Evolutionary conservation across 2,888 invertebrate genomes (phyloP), one percentile per base, ranked within the genome.

Genomic region (Crematogaster levior): DNA sequence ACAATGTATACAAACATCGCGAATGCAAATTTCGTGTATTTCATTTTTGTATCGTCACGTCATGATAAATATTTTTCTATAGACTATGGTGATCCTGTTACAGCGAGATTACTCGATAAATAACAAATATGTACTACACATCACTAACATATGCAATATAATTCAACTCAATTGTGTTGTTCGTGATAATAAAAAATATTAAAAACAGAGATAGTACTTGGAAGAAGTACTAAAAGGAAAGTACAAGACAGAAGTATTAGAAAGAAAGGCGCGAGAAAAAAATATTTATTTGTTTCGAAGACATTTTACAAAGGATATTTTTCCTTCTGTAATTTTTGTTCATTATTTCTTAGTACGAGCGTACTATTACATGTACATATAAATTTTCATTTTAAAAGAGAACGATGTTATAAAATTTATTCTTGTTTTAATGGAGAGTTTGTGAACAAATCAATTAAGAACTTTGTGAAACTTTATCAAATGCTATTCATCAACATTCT

Each of bases 21-120:
- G 5, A 60, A 60, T 60, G 34, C 73, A 61, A 75, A 70, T 34
- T 40, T 56, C 48, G 53, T 63, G 46, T 48, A 73, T 73, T 51
- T 56, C 75, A 82, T 83, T 84, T 82, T 82, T 63, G 53, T 70
- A 65, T 65, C 58, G 61, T 46, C 46, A 43, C n/a, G 56, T 63
- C 37, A 40, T 18, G 24, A 24, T 37, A 24, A 27, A 21, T 46
- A 63, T 65, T 61, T 83, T 85, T 51, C 21, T 24, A 56, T n/a
- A 61, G 56, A 63, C 68, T 58, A 34, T 58, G 10, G n/a, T n/a
- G 34, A 66, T 12, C 5, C 30, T 61, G 43, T 58, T 48, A 40
- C 43, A 65, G 18, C 46, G 27, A 85, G 9, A 15, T 43, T 61
- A 61, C 24, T 58, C 15, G 21, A 46, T 51, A 66, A 81, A 77